Percentiles rank a stretch among this genome's conserved stretches.
Evolutionary conservation across 1,140 invertebrate genomes (phyloP).

Genomic region (Brachionus sp.): DNA sequence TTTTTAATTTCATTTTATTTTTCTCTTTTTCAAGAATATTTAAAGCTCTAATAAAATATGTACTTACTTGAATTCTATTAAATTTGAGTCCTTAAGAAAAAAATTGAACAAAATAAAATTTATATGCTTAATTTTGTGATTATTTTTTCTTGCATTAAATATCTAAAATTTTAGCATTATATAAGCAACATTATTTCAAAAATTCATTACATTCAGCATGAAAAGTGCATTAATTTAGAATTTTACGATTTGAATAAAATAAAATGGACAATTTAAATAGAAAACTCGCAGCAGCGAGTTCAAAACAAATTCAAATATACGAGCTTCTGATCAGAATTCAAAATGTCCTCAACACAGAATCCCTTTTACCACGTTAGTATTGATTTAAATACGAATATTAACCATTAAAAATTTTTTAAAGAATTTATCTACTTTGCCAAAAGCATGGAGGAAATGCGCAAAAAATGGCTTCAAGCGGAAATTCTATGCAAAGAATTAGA

Average conservation of each 20-base stretch:
- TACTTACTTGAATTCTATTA: no score
- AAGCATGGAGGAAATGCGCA: constrained; percentile 45
- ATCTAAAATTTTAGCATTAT: background rate
- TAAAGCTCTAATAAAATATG: no score
- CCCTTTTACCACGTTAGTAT: constrained; percentile 26
- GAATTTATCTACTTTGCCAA: constrained; percentile 45
- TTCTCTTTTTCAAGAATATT: no score
- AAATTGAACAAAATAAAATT: background rate
- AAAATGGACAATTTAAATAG: constrained; percentile 44
- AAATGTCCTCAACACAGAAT: constrained; percentile 41
- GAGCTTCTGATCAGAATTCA: constrained; percentile 31
- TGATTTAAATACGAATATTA: background rate
- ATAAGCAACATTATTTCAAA: background rate
- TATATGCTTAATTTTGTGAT: background rate
- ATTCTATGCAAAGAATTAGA: background rate
- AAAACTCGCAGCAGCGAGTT: background rate
- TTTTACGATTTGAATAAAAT: background rate
- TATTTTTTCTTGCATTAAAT: background rate
- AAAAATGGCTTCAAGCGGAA: constrained; percentile 44
- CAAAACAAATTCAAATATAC: constrained; percentile 44
- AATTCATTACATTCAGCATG: background rate
- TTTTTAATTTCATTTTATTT: no score
- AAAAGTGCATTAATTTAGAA: background rate
- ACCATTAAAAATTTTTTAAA: background rate
- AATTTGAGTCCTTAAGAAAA: no score